Conservation (phyloP, 2,113 vertebrate species). For the Pelodiscus sinensis region DNA sequence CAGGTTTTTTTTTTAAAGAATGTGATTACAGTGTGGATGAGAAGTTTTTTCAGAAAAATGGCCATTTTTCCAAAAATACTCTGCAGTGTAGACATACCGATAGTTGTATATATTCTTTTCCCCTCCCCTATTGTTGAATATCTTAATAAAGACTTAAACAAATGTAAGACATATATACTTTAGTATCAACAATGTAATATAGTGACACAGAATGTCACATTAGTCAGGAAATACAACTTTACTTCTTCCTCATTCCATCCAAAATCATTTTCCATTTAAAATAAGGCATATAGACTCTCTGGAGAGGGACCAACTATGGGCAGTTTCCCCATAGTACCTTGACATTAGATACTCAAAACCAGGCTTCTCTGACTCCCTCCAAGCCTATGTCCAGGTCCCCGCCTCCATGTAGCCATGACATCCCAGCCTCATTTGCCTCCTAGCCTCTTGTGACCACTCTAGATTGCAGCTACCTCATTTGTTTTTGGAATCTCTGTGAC, state of each 20-base stretch:
- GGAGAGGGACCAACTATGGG: not conserved
- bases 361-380: accelerated
- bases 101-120: not conserved
- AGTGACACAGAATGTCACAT: not conserved
- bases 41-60: too few species aligned
- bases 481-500: not conserved
- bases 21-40: too few species aligned
- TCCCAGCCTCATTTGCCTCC: accelerated
- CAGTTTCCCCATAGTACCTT: not conserved
- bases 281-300: not conserved
- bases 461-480: not conserved
- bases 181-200: not conserved
- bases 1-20: too few species aligned
- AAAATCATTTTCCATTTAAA: accelerated
- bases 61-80: too few species aligned
- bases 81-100: too few species aligned
- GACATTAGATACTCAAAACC: not conserved
- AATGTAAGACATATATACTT: not conserved
- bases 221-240: not conserved
- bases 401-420: accelerated
- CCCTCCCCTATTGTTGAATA: accelerated
- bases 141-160: not conserved
- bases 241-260: not conserved
- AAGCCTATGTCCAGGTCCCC: accelerated
- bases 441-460: not conserved